Evolutionary conservation across 2,113 vertebrate genomes (phyloP), one percentile per base, ranked within the genome.

Genomic region (Xenopus laevis): DNA sequence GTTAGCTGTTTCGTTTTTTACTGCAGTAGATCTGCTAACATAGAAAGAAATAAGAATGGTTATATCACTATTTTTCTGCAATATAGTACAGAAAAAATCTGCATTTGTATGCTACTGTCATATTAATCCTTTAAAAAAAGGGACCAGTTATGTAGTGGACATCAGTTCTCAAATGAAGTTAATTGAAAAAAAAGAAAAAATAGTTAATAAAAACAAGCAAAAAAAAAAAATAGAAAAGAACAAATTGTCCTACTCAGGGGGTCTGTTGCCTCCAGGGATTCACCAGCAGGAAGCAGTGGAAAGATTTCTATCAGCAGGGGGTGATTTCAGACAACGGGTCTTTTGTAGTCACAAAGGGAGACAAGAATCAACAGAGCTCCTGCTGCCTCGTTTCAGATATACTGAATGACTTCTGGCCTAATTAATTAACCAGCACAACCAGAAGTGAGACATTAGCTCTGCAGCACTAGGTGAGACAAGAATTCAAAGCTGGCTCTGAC

Each of bases 371-470:
- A 57, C 23, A 55, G 10, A 33, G 33, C 66, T 55, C 66, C 47
- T 7, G 30, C 67, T 18, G 52, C 10, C 67, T 11, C 15, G 1
- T 8, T 33, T 23, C 52, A 47, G 16, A 57, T 18, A 53, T 55
- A 55, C 47, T 60, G 20, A 13, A 60, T 23, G 21, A 27, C 58
- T 68, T n/a, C 40, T 30, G 30, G 67, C 44, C 67, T 55, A 52
- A 57, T 68, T 68, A 68, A 68, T 57, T 68, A 68, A 68, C 23
- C 67, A 57, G 23, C 47, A 18, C 67, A 30, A 17, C 50, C 52
- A 55, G 67, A 60, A 13, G 7, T 21, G 58, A 60, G 18, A 68
- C 50, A 57, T 68, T 68, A 55, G 46, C 67, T 33, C 17, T 40
- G 10, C 52, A 33, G 50, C 52, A 16, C 52, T 52, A 53, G 52